phyloP scores from a whole-genome alignment of 2,888 invertebrate genomes.

The Alviniconcha strummeri region DNA sequence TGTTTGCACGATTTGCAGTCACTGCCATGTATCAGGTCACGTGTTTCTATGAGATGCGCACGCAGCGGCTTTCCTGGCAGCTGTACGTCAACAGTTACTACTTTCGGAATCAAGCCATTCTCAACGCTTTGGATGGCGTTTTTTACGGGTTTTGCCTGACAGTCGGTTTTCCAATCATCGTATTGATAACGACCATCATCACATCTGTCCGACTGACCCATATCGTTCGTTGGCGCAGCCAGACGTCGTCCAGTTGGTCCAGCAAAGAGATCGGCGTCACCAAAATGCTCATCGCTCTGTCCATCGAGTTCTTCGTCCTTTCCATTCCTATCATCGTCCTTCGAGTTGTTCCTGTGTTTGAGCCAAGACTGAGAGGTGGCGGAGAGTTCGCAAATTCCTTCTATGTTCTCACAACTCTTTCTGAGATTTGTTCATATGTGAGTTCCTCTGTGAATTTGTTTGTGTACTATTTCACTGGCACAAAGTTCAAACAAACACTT shows the following conservation, averaged over 20 bases:
- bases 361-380: neutral
- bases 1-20: conserved; percentile 1
- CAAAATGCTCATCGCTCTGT: conserved; percentile 24
- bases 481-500: conserved; percentile 18
- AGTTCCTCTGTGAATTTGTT: conserved; percentile 24
- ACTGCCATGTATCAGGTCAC: conserved; percentile 14
- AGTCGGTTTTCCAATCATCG: conserved; percentile 3
- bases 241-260: neutral
- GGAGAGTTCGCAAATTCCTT: conserved; percentile 14
- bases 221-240: neutral
- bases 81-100: conserved; percentile 2
- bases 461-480: conserved; percentile 26
- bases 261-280: conserved; percentile 22
- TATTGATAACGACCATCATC: conserved; percentile 13
- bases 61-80: neutral
- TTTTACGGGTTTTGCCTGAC: conserved; percentile 13
- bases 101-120: neutral
- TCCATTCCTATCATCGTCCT: conserved; percentile 4
- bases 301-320: conserved; percentile 20
- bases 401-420: neutral
- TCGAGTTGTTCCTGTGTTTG: conserved; percentile 13
- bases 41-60: conserved; percentile 7
- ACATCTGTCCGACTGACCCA: conserved; percentile 7
- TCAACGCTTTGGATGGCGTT: neutral
- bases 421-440: conserved; percentile 16